A percentile compares a stretch with the other conserved stretches of the same genome.
phyloP scores from a whole-genome alignment of 2,797 vertebrate genomes.

The Steatocranus sp. region DNA sequence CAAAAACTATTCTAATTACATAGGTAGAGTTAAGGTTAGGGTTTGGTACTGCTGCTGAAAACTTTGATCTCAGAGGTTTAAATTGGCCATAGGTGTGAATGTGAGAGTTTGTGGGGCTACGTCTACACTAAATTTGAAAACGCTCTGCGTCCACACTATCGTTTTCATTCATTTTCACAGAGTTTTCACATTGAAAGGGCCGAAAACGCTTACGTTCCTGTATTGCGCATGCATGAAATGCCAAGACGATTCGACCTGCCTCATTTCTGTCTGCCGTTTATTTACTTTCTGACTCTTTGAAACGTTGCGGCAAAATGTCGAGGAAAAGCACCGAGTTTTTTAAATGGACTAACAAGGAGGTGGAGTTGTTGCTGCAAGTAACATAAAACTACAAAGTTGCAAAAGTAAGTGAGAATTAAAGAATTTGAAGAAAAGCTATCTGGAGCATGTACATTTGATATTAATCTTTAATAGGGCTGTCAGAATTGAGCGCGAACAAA shows the following conservation, averaged over 20 bases:
- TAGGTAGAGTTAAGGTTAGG: background rate
- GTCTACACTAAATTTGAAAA: background rate
- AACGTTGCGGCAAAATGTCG: accelerated
- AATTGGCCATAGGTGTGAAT: background rate
- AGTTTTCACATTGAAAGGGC: accelerated
- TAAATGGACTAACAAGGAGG: background rate
- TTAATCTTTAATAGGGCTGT: background rate
- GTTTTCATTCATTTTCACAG: background rate
- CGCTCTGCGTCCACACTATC: accelerated
- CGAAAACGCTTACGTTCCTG: background rate
- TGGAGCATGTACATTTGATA: background rate
- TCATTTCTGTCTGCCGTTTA: accelerated
- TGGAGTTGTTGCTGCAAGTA: background rate
- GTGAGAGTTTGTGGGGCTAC: background rate
- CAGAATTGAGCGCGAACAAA: background rate
- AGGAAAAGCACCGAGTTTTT: background rate
- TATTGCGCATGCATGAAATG: background rate
- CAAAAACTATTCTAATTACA: background rate
- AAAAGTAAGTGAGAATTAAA: background rate
- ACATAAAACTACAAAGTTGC: background rate
- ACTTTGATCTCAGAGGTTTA: background rate
- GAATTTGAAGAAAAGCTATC: background rate
- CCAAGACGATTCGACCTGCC: accelerated
- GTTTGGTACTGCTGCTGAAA: background rate
- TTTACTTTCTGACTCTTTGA: background rate